These are phyloP conservation scores for Proales similis DNA, from an alignment of 1,140 invertebrate genomes.

Conservation along the genomic window DNA sequence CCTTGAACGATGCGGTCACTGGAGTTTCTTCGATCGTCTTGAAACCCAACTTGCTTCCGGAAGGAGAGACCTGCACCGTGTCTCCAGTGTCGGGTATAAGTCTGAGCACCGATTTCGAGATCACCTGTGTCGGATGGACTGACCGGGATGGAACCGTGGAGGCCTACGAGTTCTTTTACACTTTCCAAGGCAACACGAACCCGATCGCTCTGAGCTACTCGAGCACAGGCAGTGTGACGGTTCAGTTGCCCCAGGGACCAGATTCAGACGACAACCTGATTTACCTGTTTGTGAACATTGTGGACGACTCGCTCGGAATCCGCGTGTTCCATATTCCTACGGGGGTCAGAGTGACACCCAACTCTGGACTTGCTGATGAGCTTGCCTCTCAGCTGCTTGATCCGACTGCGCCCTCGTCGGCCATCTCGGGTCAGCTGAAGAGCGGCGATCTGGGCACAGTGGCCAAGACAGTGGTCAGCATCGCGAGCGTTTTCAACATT, in stretches of 20 bases:
- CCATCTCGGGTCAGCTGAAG: no score
- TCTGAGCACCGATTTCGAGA: constrained; percentile 24
- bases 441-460: no score
- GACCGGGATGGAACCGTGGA: constrained; percentile 14
- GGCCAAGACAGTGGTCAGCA: no score
- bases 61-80: background rate
- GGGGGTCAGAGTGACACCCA: no score
- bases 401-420: no score
- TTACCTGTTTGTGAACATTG: constrained; percentile 10
- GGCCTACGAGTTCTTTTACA: constrained; percentile 11
- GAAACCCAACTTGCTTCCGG: no score
- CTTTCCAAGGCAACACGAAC: background rate
- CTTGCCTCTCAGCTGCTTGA: no score
- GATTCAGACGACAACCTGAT: background rate
- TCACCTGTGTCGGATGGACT: constrained; percentile 11
- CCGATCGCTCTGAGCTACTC: constrained; percentile 2
- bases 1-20: no score
- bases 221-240: background rate
- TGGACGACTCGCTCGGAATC: constrained; percentile 14
- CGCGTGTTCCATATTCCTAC: background rate
- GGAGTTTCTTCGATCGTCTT: no score
- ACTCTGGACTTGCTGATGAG: no score
- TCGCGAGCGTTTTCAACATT: no score
- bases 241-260: constrained; percentile 7
- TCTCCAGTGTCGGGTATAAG: constrained; percentile 2